phyloP scores from a whole-genome alignment of 1,140 invertebrate species.

The Ectropis grisescens region DNA sequence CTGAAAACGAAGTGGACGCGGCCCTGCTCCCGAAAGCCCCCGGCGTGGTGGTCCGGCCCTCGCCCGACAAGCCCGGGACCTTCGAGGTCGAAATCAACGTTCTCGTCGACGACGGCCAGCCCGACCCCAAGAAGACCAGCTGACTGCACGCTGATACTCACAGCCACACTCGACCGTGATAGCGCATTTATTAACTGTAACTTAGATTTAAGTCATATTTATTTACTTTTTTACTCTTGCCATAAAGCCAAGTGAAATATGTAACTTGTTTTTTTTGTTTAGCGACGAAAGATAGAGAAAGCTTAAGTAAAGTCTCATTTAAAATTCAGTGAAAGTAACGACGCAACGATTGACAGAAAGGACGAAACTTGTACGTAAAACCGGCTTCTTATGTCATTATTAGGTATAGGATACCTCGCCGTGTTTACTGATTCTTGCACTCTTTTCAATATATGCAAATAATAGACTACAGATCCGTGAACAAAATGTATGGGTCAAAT shows the following conservation, averaged over 20 bases:
- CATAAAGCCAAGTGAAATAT: conserved; percentile 43
- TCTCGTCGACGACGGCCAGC: conserved; percentile 46
- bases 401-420: too few species aligned
- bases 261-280: conserved; percentile 27
- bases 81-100: conserved; percentile 55
- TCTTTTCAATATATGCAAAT: too few species aligned
- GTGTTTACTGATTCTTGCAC: too few species aligned
- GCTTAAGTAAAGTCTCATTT: too few species aligned
- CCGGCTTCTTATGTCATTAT: too few species aligned
- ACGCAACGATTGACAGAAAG: too few species aligned
- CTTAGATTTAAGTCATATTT: conserved; percentile 17
- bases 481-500: too few species aligned
- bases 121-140: conserved; percentile 18
- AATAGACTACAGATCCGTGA: too few species aligned
- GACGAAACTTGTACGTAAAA: too few species aligned
- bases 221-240: conserved; percentile 50
- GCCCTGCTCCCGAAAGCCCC: conserved; percentile 24
- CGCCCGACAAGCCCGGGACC: conserved; percentile 43
- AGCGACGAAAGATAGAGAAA: too few species aligned
- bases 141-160: background rate
- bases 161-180: background rate
- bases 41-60: conserved; percentile 42
- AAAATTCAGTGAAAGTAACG: too few species aligned
- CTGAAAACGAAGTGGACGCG: conserved; percentile 42
- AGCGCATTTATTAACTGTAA: conserved; percentile 27